Base-by-base conservation (phyloP, 2,888 invertebrate species). In the Byasa hedistus region DNA sequence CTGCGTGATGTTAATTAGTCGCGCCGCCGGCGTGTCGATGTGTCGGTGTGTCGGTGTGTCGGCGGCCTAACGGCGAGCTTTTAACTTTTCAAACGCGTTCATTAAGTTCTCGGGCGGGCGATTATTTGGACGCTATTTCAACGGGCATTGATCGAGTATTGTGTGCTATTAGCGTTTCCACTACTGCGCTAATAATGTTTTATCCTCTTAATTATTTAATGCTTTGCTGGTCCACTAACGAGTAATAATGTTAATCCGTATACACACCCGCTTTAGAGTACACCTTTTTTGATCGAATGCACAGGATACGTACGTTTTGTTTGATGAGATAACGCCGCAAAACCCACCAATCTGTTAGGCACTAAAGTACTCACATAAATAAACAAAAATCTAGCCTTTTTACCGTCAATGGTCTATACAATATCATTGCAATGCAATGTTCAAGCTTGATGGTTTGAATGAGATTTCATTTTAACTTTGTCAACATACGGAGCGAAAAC, bases 51-150 rank as follows among this genome's bases (percentile, higher is more conserved):
- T n/a, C n/a, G 75, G 75, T 73, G 82, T 82, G 80, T 69, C 72
- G 76, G 74, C 79, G 77, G 82, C 85, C 87, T 85, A 86, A 82
- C 76, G 74, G 77, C 75, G 78, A 79, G 89, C 88, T 87, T 89
- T 87, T 88, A 89, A 89, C 90, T 91, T 90, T 90, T 89, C 89
- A 85, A 89, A 89, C 82, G 85, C 82, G 79, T 85, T 84, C 85
- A 88, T 88, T 88, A 85, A 84, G 81, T 84, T 82, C 78, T 71
- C 71, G 72, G 72, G 80, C 71, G 71, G 72, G 72, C 80, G 83
- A 86, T 87, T 86, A 84, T 86, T 84, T 83, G 80, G 78, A 72
- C 71, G 74, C 76, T 72, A 77, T 81, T 83, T 76, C 71, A 75
- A 72, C 74, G 70, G 70, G 75, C 76, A 78, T 79, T 82, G 83